Conservation (phyloP, 1,140 invertebrate genomes). For the Radopholus similis region DNA sequence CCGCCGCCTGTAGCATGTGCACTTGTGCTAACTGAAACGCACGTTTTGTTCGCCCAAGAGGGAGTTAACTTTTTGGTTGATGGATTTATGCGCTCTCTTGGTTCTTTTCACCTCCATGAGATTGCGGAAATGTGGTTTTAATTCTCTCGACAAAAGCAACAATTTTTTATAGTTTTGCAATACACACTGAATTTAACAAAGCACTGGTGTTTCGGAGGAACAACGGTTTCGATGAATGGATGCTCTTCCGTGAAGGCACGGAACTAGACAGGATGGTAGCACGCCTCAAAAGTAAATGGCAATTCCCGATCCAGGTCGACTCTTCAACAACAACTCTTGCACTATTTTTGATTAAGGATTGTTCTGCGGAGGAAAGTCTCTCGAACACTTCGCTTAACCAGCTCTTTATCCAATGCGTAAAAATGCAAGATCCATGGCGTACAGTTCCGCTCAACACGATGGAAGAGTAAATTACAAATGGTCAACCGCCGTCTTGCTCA, state of each 20-base stretch:
- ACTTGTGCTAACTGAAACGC: constrained; percentile 24
- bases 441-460: too few species aligned
- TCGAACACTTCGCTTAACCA: constrained; percentile 9
- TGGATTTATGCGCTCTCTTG: constrained; percentile 33
- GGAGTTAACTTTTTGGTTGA: constrained; percentile 39
- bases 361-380: constrained; percentile 11
- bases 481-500: too few species aligned
- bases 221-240: constrained; percentile 17
- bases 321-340: background rate
- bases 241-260: constrained; percentile 24
- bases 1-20: constrained; percentile 29
- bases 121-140: constrained; percentile 21
- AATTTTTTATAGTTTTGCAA: constrained; percentile 14
- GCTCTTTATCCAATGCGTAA: constrained; percentile 23
- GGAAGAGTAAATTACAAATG: too few species aligned
- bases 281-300: constrained; percentile 14
- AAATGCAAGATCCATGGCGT: constrained; percentile 24
- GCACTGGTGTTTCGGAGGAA: background rate
- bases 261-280: constrained; percentile 25
- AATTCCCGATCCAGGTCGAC: constrained; percentile 3
- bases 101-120: constrained; percentile 19
- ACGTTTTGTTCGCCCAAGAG: constrained; percentile 35
- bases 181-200: constrained; percentile 11
- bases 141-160: background rate
- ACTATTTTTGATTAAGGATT: background rate